Base-by-base conservation (phyloP, 1,140 invertebrate species). In the Ganaspis sp. region DNA sequence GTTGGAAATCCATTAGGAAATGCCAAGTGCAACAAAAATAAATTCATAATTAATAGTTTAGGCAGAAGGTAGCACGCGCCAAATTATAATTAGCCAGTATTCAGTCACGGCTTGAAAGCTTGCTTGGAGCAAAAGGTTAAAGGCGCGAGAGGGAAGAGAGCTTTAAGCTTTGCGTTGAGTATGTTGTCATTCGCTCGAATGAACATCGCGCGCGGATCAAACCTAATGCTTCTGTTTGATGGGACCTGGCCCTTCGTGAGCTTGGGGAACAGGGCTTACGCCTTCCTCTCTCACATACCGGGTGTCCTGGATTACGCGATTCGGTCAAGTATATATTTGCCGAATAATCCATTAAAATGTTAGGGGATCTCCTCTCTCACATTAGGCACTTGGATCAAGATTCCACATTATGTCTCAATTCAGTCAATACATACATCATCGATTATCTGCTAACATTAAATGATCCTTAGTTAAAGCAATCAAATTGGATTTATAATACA, bases 191-290 rank as follows among this genome's bases (percentile, higher is more conserved):
- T 80, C 88, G 90, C 86, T 89, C 76, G 90, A 87, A 83, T 91
- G 90, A 91, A 88, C 90, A 91, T 90, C 88, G 88, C 86, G 86
- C 88, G 76, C 84, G 90, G 89, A 91, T 91, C 86, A 91, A 87
- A 86, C 86, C 83, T 91, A 91, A 91, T 91, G 89, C 89, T 87
- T 86, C 89, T 90, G 86, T 90, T 90, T 87, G 89, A 89, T 90
- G 89, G 85, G 83, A 85, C 83, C 81, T 84, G 80, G 85, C 85
- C 87, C 81, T 70, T 83, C 82, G 79, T 79, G 79, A 58, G 71
- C 74, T 73, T 45, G 79, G 82, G 76, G 76, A 81, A 81, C 53
- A 19, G 72, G 54, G 83, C 79, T 85, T 81, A 83, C 78, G 79
- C 78, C 82, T 84, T 82, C 80, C 78, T 76, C 53, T 83, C 58